These are phyloP conservation scores for Piscicola geometra DNA, from an alignment of 2,888 invertebrate species.

Conservation along the genomic window DNA sequence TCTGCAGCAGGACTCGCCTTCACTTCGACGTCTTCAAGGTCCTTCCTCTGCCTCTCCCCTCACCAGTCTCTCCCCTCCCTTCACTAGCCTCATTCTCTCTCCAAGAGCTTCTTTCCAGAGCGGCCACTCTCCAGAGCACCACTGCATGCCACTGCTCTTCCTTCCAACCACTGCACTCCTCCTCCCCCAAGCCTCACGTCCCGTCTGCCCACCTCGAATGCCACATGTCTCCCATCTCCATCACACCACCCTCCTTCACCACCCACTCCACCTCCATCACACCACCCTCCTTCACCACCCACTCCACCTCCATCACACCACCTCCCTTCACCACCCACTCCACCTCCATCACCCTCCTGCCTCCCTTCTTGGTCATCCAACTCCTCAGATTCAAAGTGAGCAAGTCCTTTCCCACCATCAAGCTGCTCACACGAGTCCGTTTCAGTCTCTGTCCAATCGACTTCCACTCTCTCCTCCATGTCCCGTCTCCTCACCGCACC, in stretches of 20 bases:
- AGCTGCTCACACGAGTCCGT: not conserved
- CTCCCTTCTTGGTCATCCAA: conserved; percentile 21
- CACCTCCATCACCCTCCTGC: conserved; percentile 11
- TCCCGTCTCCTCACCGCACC: not conserved
- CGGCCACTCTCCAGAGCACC: not conserved
- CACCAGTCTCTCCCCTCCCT: no score
- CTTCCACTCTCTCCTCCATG: not conserved
- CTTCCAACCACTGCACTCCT: conserved; percentile 23
- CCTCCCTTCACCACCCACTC: not conserved
- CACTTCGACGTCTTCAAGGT: conserved; percentile 27
- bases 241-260: not conserved
- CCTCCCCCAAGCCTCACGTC: not conserved
- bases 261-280: conserved; percentile 1
- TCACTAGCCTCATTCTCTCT: not conserved
- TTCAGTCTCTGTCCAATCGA: not conserved
- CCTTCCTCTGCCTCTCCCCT: conserved; percentile 21
- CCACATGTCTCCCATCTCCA: not conserved
- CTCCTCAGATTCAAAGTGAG: conserved; percentile 17
- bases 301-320: not conserved
- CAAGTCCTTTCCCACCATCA: not conserved
- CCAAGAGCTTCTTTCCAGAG: not conserved
- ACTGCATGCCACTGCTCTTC: not conserved
- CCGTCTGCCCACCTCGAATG: not conserved
- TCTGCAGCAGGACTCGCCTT: not conserved
- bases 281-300: conserved; percentile 14